phyloP scores from a whole-genome alignment of 2,113 vertebrate species.

The Cacatua alba region DNA sequence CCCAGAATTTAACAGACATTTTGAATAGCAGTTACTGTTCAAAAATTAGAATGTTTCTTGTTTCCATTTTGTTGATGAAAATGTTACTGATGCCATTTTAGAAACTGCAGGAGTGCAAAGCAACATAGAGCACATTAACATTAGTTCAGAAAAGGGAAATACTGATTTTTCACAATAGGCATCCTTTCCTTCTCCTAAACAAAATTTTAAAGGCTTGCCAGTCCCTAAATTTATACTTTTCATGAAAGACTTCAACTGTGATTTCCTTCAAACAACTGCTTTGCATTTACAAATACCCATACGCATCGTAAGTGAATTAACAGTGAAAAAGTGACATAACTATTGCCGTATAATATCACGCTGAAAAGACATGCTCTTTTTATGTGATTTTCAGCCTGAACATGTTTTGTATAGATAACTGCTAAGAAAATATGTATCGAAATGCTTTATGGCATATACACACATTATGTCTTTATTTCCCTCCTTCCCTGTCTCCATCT shows the following conservation, averaged over 20 bases:
- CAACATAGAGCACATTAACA: not conserved
- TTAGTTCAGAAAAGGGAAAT: not conserved
- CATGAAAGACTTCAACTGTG: not conserved
- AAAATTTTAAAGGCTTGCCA: not conserved
- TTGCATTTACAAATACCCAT: not conserved
- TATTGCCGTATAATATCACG: not conserved
- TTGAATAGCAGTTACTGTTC: not conserved
- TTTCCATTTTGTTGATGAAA: conserved; percentile 15
- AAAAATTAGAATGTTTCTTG: not conserved
- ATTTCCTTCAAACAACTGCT: not conserved
- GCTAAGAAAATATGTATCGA: not conserved
- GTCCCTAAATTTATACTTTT: not conserved
- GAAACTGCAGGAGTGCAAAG: not conserved
- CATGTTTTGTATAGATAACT: not conserved
- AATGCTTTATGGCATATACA: not conserved
- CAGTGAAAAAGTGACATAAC: not conserved
- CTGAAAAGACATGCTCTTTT: not conserved
- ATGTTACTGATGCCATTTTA: conserved; percentile 30
- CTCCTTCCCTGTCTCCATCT: not conserved
- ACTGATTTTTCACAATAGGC: conserved; percentile 9
- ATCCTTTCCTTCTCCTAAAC: not conserved
- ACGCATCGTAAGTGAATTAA: not conserved
- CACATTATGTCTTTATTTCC: not conserved
- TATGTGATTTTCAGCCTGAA: not conserved
- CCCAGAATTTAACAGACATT: not conserved